phyloP scores from a whole-genome alignment of 2,797 vertebrate genomes.

The Artibeus lituratus region DNA sequence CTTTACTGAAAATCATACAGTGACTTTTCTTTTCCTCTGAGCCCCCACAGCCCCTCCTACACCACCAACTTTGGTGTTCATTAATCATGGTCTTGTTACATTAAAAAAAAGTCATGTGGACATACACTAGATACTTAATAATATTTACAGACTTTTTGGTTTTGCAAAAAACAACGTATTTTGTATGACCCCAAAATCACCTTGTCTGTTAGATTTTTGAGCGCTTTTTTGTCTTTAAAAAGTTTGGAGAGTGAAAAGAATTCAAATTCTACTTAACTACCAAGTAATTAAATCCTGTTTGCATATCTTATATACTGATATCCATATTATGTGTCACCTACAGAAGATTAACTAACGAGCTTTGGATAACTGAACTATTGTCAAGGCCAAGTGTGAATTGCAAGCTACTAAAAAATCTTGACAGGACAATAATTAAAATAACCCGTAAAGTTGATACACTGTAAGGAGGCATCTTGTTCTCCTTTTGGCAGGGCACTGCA shows the following conservation, averaged over 20 bases:
- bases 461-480: neutral
- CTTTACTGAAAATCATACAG: neutral
- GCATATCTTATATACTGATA: neutral
- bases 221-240: neutral
- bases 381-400: neutral
- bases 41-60: neutral
- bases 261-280: slow-evolving; percentile 5
- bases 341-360: neutral
- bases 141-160: neutral
- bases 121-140: neutral
- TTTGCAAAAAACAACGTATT: neutral
- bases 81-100: neutral
- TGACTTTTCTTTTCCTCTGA: neutral
- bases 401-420: slow-evolving; percentile 34
- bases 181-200: neutral
- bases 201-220: neutral
- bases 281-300: neutral
- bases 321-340: neutral
- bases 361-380: neutral
- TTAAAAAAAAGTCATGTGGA: neutral
- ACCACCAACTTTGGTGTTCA: neutral
- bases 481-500: neutral
- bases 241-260: neutral
- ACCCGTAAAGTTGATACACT: neutral
- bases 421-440: neutral